Evolutionary conservation across 2,797 vertebrate genomes (phyloP).

Genomic region (Hydrocynus forskahlii): DNA sequence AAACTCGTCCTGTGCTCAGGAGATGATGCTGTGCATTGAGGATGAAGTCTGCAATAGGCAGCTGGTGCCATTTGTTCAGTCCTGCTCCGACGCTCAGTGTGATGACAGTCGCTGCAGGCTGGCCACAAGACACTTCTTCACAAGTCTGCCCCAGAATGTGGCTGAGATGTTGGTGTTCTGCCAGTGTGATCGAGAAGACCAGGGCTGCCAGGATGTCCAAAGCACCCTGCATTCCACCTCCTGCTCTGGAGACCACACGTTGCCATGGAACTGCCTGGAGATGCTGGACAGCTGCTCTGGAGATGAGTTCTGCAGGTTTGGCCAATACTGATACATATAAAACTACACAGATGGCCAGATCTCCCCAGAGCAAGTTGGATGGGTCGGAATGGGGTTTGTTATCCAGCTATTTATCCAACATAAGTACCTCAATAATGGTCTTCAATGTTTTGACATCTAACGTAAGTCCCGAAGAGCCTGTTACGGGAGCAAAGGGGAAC

Average conservation of each 20-base stretch:
- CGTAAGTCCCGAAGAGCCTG: too few relatives aligned
- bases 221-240: slow-evolving; percentile 79
- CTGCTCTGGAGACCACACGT: slow-evolving; percentile 69
- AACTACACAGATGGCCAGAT: too few relatives aligned
- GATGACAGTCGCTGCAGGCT: slow-evolving; percentile 75
- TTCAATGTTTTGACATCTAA: too few relatives aligned
- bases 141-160: slow-evolving; percentile 77
- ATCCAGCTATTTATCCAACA: too few relatives aligned
- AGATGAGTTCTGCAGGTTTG: slow-evolving; percentile 78
- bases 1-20: slow-evolving; percentile 80
- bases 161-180: slow-evolving; percentile 88
- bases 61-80: slow-evolving; percentile 81
- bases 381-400: too few relatives aligned
- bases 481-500: too few relatives aligned
- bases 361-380: too few relatives aligned
- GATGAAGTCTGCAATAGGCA: slow-evolving; percentile 84
- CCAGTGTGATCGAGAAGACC: slow-evolving; percentile 79
- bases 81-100: slow-evolving; percentile 78
- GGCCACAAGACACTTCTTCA: slow-evolving; percentile 80
- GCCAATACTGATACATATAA: neutral
- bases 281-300: slow-evolving; percentile 75
- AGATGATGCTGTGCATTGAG: slow-evolving; percentile 77
- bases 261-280: slow-evolving; percentile 73
- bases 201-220: slow-evolving; percentile 79
- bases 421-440: too few relatives aligned